These are phyloP conservation scores for Ammodytes dubius DNA, from an alignment of 2,113 vertebrate genomes.

Conservation along the genomic window DNA sequence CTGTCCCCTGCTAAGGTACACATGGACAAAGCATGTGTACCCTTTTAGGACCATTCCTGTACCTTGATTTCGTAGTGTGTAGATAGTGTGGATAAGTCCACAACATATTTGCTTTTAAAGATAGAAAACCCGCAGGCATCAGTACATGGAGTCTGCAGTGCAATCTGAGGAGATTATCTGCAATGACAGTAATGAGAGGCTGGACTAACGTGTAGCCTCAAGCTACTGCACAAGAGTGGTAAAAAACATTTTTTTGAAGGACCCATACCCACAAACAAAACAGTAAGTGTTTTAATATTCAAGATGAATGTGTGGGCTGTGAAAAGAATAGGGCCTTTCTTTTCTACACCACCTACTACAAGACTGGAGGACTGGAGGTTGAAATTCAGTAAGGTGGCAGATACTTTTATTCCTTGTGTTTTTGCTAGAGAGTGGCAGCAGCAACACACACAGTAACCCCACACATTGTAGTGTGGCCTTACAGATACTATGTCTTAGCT, in stretches of 20 bases:
- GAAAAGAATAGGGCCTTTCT: conserved; percentile 1
- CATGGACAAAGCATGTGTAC: no score
- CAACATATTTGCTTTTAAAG: conserved; percentile 1
- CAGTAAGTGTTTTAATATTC: conserved; percentile 12
- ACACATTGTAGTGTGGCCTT: conserved; percentile 30
- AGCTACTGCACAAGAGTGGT: not conserved
- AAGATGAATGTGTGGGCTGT: conserved; percentile 14
- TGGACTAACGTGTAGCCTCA: not conserved
- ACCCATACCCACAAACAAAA: not conserved
- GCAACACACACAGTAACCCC: conserved; percentile 22
- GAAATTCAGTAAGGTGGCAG: conserved; percentile 35
- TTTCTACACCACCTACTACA: conserved; percentile 13
- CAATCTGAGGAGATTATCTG: conserved; percentile 34
- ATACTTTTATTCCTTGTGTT: conserved; percentile 36
- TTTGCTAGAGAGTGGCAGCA: conserved; percentile 13
- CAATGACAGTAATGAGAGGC: conserved; percentile 24
- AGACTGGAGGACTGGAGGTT: conserved; percentile 10
- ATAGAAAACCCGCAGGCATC: conserved; percentile 4
- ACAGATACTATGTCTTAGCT: conserved; percentile 51
- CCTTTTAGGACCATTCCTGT: no score
- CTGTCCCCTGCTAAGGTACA: no score
- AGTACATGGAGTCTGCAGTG: conserved; percentile 1
- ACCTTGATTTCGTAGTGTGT: no score
- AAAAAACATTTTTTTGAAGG: not conserved
- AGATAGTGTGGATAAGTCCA: no score